Conservation (phyloP, 2,888 invertebrate genomes). For the Cephonodes hylas region DNA sequence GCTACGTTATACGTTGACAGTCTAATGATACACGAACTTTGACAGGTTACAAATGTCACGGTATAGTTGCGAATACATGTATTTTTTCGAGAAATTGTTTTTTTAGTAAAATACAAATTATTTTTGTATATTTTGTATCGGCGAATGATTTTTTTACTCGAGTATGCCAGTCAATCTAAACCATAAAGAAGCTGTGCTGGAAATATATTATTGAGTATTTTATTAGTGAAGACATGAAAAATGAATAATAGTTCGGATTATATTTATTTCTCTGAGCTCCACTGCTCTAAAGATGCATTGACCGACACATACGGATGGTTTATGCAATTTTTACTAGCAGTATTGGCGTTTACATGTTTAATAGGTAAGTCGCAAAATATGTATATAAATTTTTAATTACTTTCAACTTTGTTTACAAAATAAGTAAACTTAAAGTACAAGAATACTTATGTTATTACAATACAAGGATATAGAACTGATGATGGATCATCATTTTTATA, state of each 20-base stretch:
- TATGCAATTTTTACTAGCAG: slow-evolving; percentile 85
- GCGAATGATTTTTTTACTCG: background rate
- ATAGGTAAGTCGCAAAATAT: slow-evolving; percentile 78
- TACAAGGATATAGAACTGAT: background rate
- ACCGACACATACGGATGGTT: slow-evolving; percentile 89
- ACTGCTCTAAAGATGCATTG: slow-evolving; percentile 86
- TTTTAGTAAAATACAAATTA: background rate
- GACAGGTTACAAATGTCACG: background rate
- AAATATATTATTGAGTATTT: slow-evolving; percentile 15
- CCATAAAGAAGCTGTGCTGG: background rate
- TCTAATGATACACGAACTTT: background rate
- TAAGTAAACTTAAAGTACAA: background rate
- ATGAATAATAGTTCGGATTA: slow-evolving; percentile 74
- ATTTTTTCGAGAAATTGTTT: slow-evolving; percentile 2
- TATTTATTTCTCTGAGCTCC: slow-evolving; percentile 73
- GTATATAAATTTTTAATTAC: too few species aligned
- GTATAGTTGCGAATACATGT: background rate
- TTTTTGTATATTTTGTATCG: background rate
- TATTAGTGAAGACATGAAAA: slow-evolving; percentile 49
- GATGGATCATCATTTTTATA: background rate
- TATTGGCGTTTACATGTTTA: slow-evolving; percentile 86
- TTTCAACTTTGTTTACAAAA: too few species aligned
- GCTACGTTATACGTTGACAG: background rate
- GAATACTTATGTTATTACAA: too few species aligned
- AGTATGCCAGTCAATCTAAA: background rate